Evolutionary conservation across 2,888 invertebrate species (phyloP), one percentile per base, ranked within the genome.

Genomic region (Urechis unicinctus): DNA sequence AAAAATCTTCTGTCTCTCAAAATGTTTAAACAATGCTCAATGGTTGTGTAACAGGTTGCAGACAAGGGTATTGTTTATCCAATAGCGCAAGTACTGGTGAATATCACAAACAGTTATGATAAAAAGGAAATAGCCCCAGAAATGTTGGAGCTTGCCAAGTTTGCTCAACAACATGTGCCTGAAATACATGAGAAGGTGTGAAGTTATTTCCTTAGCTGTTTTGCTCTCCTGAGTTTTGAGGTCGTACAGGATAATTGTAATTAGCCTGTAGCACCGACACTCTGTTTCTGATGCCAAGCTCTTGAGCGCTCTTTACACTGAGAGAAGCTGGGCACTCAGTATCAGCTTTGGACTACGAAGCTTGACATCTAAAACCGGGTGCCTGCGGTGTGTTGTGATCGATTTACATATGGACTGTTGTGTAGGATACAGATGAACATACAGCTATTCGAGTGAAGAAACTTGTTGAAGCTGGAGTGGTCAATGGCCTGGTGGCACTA

Each of bases 121-220:
- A 96, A 95, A 75, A 93, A 95, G 75, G 95, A 96, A 77, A 78
- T 96, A 0, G 84, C 93, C 68, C 95, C 96, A 2, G 98, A 98
- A 81, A 88, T 99, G 89, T 74, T 96, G 22, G 95, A 98, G 78
- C 80, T 99, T 61, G 98, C 98, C 0, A 95, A 97, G 80, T 99
- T 96, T 80, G 92, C 98, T 1, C 98, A 99, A 79, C 96, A 97
- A 73, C 98, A 98, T 78, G 89, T 99, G 64, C 98, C 98, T 2
- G 93, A 97, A 77, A 91, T 92, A 67, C 95, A 96, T 80, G 67
- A 68, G 43, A 77, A 75, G 67, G 78, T 78, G 26, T 29, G 59
- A 42, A 1, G 13, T 48, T 26, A 6, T 5, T 17, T 5, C 26
- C 17, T 36, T 9, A 13, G 36, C 9, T 13, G 9, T 36, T 17